Conservation (phyloP, 2,113 vertebrate species). For the Etia nguti region DNA sequence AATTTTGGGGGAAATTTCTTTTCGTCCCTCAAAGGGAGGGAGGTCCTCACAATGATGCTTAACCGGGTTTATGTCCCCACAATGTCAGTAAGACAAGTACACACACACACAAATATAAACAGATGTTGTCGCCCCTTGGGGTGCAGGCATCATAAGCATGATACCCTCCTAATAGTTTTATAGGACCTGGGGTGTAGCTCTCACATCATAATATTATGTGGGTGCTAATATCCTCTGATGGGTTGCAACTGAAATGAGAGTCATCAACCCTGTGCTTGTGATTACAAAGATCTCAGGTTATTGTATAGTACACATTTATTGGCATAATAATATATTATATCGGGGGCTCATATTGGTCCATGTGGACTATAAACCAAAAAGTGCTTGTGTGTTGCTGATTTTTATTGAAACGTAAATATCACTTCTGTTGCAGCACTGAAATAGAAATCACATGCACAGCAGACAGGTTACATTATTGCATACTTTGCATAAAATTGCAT, state of each 20-base stretch:
- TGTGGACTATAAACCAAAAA: constrained; percentile 2
- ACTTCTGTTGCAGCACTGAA: not conserved
- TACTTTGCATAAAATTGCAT: not conserved
- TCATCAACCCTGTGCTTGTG: not conserved
- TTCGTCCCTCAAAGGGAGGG: not conserved
- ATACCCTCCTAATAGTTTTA: constrained; percentile 53
- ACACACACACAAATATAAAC: not conserved
- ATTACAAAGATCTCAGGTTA: constrained; percentile 20
- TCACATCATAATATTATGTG: constrained; percentile 8
- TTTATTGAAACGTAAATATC: constrained; percentile 54
- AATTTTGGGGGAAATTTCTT: not conserved
- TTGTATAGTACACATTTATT: constrained; percentile 37
- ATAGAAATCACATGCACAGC: not conserved
- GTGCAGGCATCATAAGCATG: constrained; percentile 16
- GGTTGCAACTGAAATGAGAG: not conserved
- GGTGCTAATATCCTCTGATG: constrained; percentile 37
- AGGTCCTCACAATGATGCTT: not conserved
- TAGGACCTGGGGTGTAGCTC: constrained; percentile 17
- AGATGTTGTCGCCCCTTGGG: constrained; percentile 29
- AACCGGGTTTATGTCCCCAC: not conserved
- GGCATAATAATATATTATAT: constrained; percentile 27
- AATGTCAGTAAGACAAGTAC: not conserved
- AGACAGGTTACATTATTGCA: not conserved
- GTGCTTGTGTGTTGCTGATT: not conserved
- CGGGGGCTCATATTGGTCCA: constrained; percentile 6